Conservation (phyloP, 2,113 vertebrate species). For the Narcine bancroftii region DNA sequence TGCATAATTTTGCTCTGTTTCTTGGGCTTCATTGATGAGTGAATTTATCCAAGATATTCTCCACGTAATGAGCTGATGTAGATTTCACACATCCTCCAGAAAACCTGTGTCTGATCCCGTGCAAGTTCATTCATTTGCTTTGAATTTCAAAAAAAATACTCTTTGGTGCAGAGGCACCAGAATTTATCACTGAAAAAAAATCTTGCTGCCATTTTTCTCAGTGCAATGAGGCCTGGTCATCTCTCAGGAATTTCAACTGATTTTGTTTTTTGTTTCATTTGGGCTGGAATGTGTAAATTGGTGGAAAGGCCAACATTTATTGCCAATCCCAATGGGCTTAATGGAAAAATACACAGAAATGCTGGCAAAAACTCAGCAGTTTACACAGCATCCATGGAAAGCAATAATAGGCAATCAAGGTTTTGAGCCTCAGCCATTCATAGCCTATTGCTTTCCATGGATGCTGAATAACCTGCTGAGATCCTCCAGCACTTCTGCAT, state of each 20-base stretch:
- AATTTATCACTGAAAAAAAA: background rate
- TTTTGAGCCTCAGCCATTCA: no score
- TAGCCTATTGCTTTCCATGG: no score
- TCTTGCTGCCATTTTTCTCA: background rate
- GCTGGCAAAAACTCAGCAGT: no score
- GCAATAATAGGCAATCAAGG: no score
- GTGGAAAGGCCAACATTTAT: no score
- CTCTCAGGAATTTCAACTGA: background rate
- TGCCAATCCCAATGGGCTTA: no score
- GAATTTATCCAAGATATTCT: background rate
- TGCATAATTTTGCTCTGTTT: background rate
- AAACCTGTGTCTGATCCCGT: background rate
- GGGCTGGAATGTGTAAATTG: no score
- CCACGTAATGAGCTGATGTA: background rate
- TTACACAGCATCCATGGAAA: no score
- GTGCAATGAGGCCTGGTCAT: background rate
- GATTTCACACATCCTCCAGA: background rate
- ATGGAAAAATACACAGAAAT: no score
- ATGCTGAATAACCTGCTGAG: no score
- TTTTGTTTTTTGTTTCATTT: no score
- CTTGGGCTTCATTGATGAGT: background rate
- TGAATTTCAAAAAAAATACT: background rate
- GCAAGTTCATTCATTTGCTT: background rate
- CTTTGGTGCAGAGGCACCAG: background rate
- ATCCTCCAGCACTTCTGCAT: no score